Percentiles rank a stretch among this genome's conserved stretches.
These are phyloP conservation scores for Acleris laterana DNA, from an alignment of 2,888 invertebrate species.

Conservation along the genomic window DNA sequence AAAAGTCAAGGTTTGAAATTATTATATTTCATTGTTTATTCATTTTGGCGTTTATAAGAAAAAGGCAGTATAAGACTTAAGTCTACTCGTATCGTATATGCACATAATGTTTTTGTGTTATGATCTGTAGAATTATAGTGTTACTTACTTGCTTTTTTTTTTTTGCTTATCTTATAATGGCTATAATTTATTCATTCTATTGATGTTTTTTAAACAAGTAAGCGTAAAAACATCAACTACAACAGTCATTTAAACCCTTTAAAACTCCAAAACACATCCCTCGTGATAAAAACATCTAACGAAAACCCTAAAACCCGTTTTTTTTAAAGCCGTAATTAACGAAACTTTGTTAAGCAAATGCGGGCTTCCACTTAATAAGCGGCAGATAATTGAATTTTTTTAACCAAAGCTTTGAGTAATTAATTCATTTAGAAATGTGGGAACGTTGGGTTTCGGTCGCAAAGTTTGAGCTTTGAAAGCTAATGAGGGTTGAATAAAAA, in stretches of 20 bases:
- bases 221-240: neutral
- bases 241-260: constrained; percentile 25
- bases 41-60: no score
- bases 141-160: no score
- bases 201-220: neutral
- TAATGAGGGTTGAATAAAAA: no score
- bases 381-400: constrained; percentile 43
- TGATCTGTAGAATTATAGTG: no score
- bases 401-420: constrained; percentile 35
- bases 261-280: constrained; percentile 24
- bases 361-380: constrained; percentile 41
- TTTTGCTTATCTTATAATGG: no score
- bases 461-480: no score
- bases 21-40: no score
- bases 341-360: constrained; percentile 42
- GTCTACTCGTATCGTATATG: no score
- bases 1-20: no score
- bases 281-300: constrained; percentile 20
- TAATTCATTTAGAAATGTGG: constrained; percentile 36
- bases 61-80: no score
- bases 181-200: no score
- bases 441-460: constrained; percentile 14
- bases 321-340: constrained; percentile 42
- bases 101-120: no score
- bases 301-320: constrained; percentile 28